Conservation (phyloP, 2,888 invertebrate genomes). For the Drosophila mettleri region DNA sequence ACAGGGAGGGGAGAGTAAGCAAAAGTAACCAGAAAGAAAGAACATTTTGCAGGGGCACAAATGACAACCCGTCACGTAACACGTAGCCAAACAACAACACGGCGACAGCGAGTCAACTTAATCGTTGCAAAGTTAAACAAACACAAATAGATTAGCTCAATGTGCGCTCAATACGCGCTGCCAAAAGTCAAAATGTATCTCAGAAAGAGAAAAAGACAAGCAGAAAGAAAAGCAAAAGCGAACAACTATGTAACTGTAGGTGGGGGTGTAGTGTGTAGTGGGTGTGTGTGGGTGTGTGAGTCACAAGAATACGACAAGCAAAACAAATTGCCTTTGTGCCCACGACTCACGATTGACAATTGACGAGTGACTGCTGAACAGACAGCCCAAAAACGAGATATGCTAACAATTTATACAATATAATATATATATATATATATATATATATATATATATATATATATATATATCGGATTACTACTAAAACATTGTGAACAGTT, state of each 20-base stretch:
- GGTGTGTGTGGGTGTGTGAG: conserved; percentile 10
- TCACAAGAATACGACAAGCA: conserved; percentile 39
- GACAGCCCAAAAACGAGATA: no score
- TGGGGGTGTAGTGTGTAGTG: background rate
- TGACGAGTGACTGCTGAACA: conserved; percentile 1
- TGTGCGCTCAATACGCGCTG: conserved; percentile 63
- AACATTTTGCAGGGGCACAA: conserved; percentile 1
- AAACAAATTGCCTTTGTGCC: conserved; percentile 62
- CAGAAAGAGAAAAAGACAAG: conserved; percentile 10
- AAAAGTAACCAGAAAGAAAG: background rate
- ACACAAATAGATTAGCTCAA: conserved; percentile 80
- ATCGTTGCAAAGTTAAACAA: conserved; percentile 80
- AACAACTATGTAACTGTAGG: conserved; percentile 4
- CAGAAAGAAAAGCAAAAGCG: conserved; percentile 19
- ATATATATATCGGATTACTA: no score
- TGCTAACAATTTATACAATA: background rate
- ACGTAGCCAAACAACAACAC: conserved; percentile 18
- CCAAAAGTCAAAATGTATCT: conserved; percentile 76
- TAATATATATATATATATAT: no score
- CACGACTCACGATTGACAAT: conserved; percentile 49
- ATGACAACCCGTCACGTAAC: conserved; percentile 49
- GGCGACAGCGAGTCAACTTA: conserved; percentile 56
- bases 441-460: no score
- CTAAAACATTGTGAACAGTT: no score
- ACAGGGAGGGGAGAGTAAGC: background rate